These are phyloP conservation scores for Lithophane leautieri DNA, from an alignment of 2,888 invertebrate genomes.

Conservation along the genomic window DNA sequence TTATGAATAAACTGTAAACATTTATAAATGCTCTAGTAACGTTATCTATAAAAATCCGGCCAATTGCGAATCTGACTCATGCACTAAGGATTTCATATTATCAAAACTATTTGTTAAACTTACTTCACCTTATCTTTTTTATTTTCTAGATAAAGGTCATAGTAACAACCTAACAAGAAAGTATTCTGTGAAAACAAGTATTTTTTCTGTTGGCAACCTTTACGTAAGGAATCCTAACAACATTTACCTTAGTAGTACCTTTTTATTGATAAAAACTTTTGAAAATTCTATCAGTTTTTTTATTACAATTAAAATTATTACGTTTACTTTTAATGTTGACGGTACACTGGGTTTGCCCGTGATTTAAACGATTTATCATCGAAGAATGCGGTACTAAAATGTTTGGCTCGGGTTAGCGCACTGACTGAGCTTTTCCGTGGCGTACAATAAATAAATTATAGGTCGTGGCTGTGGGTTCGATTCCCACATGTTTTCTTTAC, in stretches of 20 bases:
- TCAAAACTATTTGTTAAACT: neutral
- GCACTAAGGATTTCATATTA: neutral
- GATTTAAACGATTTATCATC: slow-evolving; percentile 48
- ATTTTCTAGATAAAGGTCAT: neutral
- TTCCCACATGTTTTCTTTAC: neutral
- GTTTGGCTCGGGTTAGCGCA: neutral
- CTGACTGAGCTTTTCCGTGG: neutral
- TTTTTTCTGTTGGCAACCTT: neutral
- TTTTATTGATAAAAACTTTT: neutral
- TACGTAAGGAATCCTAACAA: neutral
- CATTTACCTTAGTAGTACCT: neutral
- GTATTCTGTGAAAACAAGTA: neutral
- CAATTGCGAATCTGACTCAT: neutral
- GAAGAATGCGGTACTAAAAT: slow-evolving; percentile 17
- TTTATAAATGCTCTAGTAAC: neutral
- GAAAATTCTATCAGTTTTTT: neutral
- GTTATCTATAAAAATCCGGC: neutral
- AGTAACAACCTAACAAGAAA: neutral
- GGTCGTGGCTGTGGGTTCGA: neutral
- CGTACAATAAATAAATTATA: neutral
- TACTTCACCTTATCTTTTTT: neutral
- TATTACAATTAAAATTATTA: neutral
- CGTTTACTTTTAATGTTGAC: slow-evolving; percentile 1
- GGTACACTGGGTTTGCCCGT: slow-evolving; percentile 18
- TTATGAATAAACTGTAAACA: neutral